These are phyloP conservation scores for Galago senegalensis DNA, from an alignment of 2,797 vertebrate genomes.

Conservation along the genomic window DNA sequence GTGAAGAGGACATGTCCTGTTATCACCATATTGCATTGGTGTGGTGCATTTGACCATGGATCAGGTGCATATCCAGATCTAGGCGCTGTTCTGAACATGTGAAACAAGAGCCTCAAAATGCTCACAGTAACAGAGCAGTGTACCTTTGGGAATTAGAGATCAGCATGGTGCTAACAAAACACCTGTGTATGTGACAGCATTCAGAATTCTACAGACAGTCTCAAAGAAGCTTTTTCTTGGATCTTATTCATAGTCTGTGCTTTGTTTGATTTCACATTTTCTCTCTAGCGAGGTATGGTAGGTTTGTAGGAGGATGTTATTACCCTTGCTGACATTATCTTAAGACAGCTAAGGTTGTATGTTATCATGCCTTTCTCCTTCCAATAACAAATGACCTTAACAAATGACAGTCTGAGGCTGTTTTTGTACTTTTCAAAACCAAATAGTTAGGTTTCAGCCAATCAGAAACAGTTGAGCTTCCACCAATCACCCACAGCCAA, in stretches of 20 bases:
- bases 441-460: too few species aligned
- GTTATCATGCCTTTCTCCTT: neutral
- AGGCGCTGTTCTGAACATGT: neutral
- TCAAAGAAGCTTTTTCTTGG: conserved; percentile 4
- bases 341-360: neutral
- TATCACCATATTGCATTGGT: neutral
- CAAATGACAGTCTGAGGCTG: neutral
- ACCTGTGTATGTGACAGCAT: neutral
- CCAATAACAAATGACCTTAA: conserved; percentile 26
- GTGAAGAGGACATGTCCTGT: neutral
- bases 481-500: too few species aligned
- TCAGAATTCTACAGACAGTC: neutral
- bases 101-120: neutral
- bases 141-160: neutral
- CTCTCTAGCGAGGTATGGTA: neutral
- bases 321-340: neutral
- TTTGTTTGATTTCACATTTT: conserved; percentile 43
- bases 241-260: neutral
- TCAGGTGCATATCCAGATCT: neutral
- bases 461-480: too few species aligned
- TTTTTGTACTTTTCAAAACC: too few species aligned
- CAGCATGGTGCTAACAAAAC: neutral
- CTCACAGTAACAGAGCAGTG: neutral
- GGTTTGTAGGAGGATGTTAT: neutral
- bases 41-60: neutral